These are phyloP conservation scores for Sarcophaga bullata DNA, from an alignment of 1,140 invertebrate genomes.

Conservation along the genomic window DNA sequence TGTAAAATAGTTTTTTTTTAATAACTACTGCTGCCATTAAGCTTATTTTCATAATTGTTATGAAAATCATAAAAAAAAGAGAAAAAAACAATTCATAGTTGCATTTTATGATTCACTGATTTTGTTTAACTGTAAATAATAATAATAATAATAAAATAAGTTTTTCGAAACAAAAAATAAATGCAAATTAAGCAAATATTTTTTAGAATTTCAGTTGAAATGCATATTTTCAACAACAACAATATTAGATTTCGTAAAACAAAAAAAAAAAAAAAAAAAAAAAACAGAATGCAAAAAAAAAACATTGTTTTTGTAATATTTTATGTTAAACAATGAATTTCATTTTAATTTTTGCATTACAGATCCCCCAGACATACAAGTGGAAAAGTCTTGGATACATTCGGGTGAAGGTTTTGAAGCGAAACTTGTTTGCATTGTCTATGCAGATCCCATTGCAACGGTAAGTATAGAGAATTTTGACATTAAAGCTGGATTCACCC, in stretches of 20 bases:
- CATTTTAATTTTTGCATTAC: constrained; percentile 46
- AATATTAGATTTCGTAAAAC: too few species aligned
- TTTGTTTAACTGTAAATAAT: too few species aligned
- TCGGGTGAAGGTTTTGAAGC: constrained; percentile 78
- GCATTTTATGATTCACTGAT: not conserved
- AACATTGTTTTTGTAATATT: not conserved
- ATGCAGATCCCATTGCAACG: constrained; percentile 77
- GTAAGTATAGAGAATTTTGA: constrained; percentile 65
- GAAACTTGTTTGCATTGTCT: constrained; percentile 77
- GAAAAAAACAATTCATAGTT: not conserved
- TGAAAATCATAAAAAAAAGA: too few species aligned
- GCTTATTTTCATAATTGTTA: too few species aligned
- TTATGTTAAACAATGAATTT: constrained; percentile 5
- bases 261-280: too few species aligned
- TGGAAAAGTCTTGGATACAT: constrained; percentile 78
- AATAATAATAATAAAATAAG: too few species aligned
- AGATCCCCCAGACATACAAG: constrained; percentile 76
- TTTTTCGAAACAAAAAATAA: too few species aligned
- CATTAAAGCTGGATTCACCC: constrained; percentile 41
- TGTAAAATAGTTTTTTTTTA: too few species aligned
- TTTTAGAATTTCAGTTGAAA: not conserved
- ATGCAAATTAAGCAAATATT: not conserved
- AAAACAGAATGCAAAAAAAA: too few species aligned
- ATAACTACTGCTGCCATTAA: too few species aligned
- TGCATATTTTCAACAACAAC: not conserved